These are phyloP conservation scores for Agriopis leucophaearia DNA, from an alignment of 2,888 invertebrate species.

Conservation along the genomic window DNA sequence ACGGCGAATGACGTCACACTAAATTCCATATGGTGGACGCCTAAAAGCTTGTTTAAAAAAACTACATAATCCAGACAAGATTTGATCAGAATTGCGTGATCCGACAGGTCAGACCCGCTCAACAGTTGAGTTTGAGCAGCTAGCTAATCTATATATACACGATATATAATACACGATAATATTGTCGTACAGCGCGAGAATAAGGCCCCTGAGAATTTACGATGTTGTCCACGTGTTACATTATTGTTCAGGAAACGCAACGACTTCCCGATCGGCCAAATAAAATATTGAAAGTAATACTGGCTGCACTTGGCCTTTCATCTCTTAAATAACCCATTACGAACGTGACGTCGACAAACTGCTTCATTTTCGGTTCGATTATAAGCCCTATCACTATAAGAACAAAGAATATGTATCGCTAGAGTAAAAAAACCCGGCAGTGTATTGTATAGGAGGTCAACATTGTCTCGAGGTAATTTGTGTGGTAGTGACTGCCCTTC, in stretches of 20 bases:
- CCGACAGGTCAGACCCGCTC: too few species aligned
- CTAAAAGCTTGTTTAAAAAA: too few species aligned
- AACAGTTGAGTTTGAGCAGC: too few species aligned
- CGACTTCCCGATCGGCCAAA: constrained; percentile 69
- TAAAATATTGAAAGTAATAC: constrained; percentile 63
- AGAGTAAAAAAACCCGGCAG: constrained; percentile 72
- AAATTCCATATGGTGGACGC: too few species aligned
- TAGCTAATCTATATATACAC: too few species aligned
- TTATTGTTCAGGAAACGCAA: constrained; percentile 59
- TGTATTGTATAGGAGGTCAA: constrained; percentile 65
- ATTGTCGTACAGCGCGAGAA: not conserved
- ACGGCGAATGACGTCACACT: too few species aligned
- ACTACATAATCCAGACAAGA: too few species aligned
- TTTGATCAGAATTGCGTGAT: too few species aligned
- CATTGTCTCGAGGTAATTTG: constrained; percentile 69
- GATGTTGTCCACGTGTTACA: constrained; percentile 18
- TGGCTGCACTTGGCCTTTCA: constrained; percentile 68
- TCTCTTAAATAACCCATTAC: constrained; percentile 66
- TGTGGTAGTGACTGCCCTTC: constrained; percentile 68
- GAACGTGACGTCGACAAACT: constrained; percentile 43
- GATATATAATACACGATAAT: too few species aligned
- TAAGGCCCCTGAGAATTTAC: constrained; percentile 9
- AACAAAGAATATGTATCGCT: constrained; percentile 40
- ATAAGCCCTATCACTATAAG: constrained; percentile 31
- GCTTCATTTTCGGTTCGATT: constrained; percentile 12